phyloP scores from a whole-genome alignment of 2,888 invertebrate species.

The Oeneis ivallda region DNA sequence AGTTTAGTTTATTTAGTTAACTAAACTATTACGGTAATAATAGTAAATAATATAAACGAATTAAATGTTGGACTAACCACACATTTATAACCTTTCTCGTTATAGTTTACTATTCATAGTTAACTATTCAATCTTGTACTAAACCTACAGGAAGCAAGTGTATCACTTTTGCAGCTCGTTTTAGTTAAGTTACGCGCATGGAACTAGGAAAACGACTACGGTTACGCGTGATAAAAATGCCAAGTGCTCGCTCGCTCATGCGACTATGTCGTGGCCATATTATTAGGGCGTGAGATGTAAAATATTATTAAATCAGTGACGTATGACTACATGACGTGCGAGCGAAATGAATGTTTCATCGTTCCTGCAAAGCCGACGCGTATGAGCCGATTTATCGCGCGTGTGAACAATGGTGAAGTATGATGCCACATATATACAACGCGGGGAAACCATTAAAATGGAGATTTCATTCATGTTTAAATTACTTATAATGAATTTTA shows the following conservation, averaged over 20 bases:
- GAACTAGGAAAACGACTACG: too few species aligned
- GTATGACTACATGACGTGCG: slow-evolving; percentile 23
- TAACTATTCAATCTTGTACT: too few species aligned
- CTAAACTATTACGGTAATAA: too few species aligned
- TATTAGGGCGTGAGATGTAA: slow-evolving; percentile 8
- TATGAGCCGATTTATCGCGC: slow-evolving; percentile 9
- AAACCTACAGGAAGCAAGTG: too few species aligned
- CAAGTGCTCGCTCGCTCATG: background rate
- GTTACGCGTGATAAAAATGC: too few species aligned
- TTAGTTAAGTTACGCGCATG: too few species aligned
- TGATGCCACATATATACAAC: background rate
- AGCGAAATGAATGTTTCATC: slow-evolving; percentile 17
- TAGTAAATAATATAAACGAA: too few species aligned
- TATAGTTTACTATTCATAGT: too few species aligned
- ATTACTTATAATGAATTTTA: background rate
- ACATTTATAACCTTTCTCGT: too few species aligned
- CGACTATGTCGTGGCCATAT: background rate
- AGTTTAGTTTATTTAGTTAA: too few species aligned
- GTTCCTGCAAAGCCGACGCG: slow-evolving; percentile 14
- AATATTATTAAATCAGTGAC: slow-evolving; percentile 27
- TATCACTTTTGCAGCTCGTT: too few species aligned
- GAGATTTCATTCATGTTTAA: background rate
- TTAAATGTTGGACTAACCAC: too few species aligned
- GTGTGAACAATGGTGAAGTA: slow-evolving; percentile 1
- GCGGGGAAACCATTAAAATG: background rate